phyloP scores from a whole-genome alignment of 2,113 vertebrate species.

The Spea bombifrons region DNA sequence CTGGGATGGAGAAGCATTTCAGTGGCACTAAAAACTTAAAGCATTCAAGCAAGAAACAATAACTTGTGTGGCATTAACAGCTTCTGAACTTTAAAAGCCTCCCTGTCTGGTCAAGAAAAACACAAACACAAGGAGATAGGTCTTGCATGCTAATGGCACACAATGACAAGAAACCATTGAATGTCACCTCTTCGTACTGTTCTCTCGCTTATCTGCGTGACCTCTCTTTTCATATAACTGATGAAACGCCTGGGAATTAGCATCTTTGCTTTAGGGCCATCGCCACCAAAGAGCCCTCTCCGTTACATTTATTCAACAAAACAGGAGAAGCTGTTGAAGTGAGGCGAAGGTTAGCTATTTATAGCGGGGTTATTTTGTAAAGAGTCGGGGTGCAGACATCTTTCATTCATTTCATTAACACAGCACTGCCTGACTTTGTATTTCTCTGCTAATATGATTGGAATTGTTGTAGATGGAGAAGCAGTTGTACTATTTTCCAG shows the following conservation, averaged over 20 bases:
- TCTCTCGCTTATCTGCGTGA: conserved; percentile 63
- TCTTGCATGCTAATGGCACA: conserved; percentile 62
- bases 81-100: conserved; percentile 51
- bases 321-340: conserved; percentile 35
- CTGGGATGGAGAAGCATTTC: conserved; percentile 56
- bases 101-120: conserved; percentile 61
- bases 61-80: conserved; percentile 56
- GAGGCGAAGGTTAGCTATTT: conserved; percentile 17
- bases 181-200: conserved; percentile 60
- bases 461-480: conserved; percentile 61
- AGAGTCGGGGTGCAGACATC: conserved; percentile 21
- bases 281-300: conserved; percentile 55
- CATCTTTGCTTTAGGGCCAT: conserved; percentile 53
- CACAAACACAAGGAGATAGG: conserved; percentile 55
- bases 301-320: conserved; percentile 42
- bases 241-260: conserved; percentile 56
- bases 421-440: conserved; percentile 27
- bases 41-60: conserved; percentile 64
- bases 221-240: conserved; percentile 62
- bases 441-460: conserved; percentile 54
- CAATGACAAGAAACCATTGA: conserved; percentile 65
- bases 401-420: conserved; percentile 38
- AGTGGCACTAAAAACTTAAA: conserved; percentile 57
- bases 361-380: conserved; percentile 14
- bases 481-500: conserved; percentile 49